phyloP scores from a whole-genome alignment of 2,888 invertebrate genomes.

The Tribolium freemani region DNA sequence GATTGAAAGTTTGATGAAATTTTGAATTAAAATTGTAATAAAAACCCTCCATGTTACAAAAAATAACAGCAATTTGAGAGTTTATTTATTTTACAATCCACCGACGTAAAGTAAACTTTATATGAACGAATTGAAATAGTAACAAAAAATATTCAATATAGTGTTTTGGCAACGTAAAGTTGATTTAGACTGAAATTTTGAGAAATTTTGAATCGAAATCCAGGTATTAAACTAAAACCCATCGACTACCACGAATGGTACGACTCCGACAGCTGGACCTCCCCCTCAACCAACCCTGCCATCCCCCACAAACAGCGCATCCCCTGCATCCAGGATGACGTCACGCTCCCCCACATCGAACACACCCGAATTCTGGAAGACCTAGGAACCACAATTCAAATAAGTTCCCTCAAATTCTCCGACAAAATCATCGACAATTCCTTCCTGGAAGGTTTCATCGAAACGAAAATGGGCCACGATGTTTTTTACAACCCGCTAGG shows the following conservation, averaged over 20 bases:
- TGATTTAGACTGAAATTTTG: too few relatives aligned
- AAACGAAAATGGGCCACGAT: background rate
- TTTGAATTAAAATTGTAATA: too few relatives aligned
- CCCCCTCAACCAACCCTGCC: conserved; percentile 63
- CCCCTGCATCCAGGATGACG: conserved; percentile 69
- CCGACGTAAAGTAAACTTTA: too few relatives aligned
- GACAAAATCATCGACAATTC: background rate
- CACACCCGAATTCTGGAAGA: conserved; percentile 7
- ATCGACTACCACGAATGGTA: conserved; percentile 57
- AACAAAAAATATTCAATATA: too few relatives aligned
- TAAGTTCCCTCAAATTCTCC: conserved; percentile 10
- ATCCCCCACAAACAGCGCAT: conserved; percentile 70
- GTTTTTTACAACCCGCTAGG: conserved; percentile 13
- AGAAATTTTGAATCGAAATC: too few relatives aligned
- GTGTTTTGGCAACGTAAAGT: too few relatives aligned
- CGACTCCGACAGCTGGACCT: conserved; percentile 69
- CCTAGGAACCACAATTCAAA: background rate
- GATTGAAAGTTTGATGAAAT: too few relatives aligned
- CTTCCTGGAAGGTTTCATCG: background rate
- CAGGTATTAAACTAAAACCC: conserved; percentile 49
- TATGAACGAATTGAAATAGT: too few relatives aligned
- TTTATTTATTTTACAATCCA: too few relatives aligned
- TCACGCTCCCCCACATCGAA: conserved; percentile 62
- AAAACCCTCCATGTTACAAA: too few relatives aligned
- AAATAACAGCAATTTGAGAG: too few relatives aligned